Conservation (phyloP, 2,888 invertebrate genomes). For the Catocala nupta region DNA sequence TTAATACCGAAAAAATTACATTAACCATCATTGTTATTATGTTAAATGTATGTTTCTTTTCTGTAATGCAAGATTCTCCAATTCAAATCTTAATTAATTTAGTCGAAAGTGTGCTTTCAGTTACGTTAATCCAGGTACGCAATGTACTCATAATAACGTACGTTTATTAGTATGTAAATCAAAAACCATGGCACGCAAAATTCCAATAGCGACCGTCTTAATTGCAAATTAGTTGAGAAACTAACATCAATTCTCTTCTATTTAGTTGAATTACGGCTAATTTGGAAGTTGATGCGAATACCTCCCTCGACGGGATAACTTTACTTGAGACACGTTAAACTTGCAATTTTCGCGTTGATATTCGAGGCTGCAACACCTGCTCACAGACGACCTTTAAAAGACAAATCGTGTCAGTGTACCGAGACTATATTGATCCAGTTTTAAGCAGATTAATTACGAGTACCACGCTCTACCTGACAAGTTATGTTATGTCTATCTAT, state of each 20-base stretch:
- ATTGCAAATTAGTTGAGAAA: constrained; percentile 61
- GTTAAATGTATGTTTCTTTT: no score
- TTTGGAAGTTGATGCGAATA: constrained; percentile 52
- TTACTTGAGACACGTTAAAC: constrained; percentile 29
- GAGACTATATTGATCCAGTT: constrained; percentile 8
- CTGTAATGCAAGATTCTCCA: no score
- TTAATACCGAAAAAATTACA: no score
- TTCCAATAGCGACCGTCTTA: constrained; percentile 51
- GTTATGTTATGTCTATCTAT: no score
- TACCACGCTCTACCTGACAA: no score
- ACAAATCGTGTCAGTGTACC: constrained; percentile 9
- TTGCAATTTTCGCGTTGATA: constrained; percentile 35
- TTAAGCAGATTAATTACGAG: neutral
- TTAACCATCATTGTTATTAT: no score
- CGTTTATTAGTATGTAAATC: constrained; percentile 46
- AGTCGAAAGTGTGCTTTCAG: constrained; percentile 8
- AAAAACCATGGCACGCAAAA: constrained; percentile 35
- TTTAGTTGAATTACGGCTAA: constrained; percentile 55
- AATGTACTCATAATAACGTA: constrained; percentile 7
- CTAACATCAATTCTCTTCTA: constrained; percentile 55
- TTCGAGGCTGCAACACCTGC: constrained; percentile 18
- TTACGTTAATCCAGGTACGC: constrained; percentile 8
- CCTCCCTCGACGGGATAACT: constrained; percentile 44
- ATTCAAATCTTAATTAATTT: constrained; percentile 12
- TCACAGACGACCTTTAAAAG: constrained; percentile 8